These are phyloP conservation scores for Dascyllus trimaculatus DNA, from an alignment of 2,113 vertebrate genomes.

Conservation along the genomic window DNA sequence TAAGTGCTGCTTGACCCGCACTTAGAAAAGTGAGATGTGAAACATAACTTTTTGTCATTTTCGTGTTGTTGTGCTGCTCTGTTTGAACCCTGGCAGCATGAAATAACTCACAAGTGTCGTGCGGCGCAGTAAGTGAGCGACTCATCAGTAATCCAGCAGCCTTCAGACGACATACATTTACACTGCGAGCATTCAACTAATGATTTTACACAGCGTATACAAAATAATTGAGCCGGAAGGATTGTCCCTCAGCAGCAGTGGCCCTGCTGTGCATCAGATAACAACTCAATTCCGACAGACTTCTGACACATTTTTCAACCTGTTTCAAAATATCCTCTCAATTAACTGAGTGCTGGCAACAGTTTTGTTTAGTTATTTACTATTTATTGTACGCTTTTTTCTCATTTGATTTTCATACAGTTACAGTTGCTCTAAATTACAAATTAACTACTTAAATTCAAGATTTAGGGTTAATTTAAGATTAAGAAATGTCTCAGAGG, in stretches of 20 bases:
- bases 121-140: conserved; percentile 29
- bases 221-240: conserved; percentile 13
- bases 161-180: conserved; percentile 30
- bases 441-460: no score
- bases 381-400: no score
- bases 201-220: conserved; percentile 37
- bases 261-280: conserved; percentile 4
- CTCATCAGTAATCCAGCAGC: conserved; percentile 39
- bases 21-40: conserved; percentile 37
- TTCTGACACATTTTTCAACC: background rate
- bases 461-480: no score
- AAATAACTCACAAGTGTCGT: conserved; percentile 12
- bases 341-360: no score
- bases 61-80: background rate
- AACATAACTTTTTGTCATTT: conserved; percentile 23
- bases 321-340: background rate
- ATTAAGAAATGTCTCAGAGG: no score
- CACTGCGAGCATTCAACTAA: conserved; percentile 35
- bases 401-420: no score
- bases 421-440: no score
- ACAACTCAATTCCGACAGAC: conserved; percentile 4
- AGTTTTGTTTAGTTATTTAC: no score
- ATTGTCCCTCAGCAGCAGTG: background rate
- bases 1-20: conserved; percentile 62
- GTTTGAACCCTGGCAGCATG: conserved; percentile 6